These are phyloP conservation scores for Origma solitaria DNA, from an alignment of 2,113 vertebrate genomes.

Conservation along the genomic window DNA sequence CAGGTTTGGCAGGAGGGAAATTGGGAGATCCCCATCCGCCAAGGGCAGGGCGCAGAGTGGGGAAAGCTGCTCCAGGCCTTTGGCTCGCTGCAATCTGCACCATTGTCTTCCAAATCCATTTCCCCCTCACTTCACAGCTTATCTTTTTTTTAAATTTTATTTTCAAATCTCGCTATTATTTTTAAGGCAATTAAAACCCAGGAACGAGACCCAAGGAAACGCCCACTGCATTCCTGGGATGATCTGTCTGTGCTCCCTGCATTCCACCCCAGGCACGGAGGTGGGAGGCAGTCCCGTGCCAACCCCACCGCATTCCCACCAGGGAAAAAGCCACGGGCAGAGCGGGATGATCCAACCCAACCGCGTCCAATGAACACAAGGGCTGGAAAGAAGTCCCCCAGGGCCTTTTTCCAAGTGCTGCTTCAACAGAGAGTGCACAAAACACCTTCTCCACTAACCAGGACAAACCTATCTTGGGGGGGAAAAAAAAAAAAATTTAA, in stretches of 20 bases:
- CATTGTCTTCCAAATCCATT: conserved; percentile 16
- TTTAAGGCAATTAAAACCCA: conserved; percentile 35
- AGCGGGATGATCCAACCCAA: not conserved
- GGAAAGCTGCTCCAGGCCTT: not conserved
- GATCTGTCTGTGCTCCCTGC: conserved; percentile 53
- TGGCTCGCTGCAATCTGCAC: not conserved
- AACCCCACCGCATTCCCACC: conserved; percentile 12
- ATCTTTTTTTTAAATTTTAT: not conserved
- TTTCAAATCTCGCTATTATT: conserved; percentile 14
- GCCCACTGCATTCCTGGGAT: conserved; percentile 53
- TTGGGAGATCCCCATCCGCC: not conserved
- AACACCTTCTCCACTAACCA: conserved; percentile 25
- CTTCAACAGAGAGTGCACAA: not conserved
- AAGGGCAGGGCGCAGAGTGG: not conserved
- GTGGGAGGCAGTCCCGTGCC: conserved; percentile 42
- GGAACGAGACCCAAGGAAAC: conserved; percentile 47
- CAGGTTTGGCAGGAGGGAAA: not conserved
- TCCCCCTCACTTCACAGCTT: conserved; percentile 3
- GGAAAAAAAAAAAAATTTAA: not conserved
- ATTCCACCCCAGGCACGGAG: conserved; percentile 33
- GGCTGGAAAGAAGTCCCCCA: not conserved
- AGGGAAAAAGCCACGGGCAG: not conserved
- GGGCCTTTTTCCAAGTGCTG: not conserved
- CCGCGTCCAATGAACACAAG: not conserved
- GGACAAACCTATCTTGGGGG: not conserved